Conservation (phyloP, 2,113 vertebrate species). For the Corydoras sp. region DNA sequence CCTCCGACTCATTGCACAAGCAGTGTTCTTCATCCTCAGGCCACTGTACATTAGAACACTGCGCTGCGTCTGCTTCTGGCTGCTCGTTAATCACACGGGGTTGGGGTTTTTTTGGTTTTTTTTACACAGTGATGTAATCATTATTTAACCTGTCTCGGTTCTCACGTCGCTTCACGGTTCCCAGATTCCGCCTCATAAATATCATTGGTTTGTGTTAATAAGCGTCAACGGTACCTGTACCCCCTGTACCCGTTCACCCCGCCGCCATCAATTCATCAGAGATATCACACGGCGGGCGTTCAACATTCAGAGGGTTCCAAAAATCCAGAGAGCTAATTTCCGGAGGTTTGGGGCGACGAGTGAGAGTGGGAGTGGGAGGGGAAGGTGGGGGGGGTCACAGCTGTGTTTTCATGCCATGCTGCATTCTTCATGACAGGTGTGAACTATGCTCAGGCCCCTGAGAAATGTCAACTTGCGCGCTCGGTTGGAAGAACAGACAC, state of each 20-base stretch:
- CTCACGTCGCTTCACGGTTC: neutral
- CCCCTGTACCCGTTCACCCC: conserved; percentile 5
- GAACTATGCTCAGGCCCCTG: conserved; percentile 54
- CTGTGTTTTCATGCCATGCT: conserved; percentile 45
- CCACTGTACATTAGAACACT: neutral
- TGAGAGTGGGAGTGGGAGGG: too few relatives aligned
- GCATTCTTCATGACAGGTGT: conserved; percentile 63
- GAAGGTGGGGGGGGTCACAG: conserved; percentile 42
- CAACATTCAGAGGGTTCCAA: conserved; percentile 21
- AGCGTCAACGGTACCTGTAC: conserved; percentile 2
- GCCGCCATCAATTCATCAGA: conserved; percentile 14
- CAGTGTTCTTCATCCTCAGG: neutral
- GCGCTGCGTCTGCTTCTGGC: neutral
- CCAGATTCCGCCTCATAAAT: neutral
- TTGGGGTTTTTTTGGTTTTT: too few relatives aligned
- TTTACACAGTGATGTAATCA: neutral
- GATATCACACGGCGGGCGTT: conserved; percentile 15
- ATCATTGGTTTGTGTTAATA: neutral
- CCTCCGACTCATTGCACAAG: neutral
- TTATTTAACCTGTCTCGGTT: conserved; percentile 14
- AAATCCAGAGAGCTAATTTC: conserved; percentile 16
- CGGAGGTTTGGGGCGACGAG: conserved; percentile 14
- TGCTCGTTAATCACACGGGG: neutral
- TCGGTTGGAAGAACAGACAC: conserved; percentile 51
- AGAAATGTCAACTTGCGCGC: conserved; percentile 60